phyloP scores from a whole-genome alignment of 2,888 invertebrate species.

The Spilosoma lubricipeda region DNA sequence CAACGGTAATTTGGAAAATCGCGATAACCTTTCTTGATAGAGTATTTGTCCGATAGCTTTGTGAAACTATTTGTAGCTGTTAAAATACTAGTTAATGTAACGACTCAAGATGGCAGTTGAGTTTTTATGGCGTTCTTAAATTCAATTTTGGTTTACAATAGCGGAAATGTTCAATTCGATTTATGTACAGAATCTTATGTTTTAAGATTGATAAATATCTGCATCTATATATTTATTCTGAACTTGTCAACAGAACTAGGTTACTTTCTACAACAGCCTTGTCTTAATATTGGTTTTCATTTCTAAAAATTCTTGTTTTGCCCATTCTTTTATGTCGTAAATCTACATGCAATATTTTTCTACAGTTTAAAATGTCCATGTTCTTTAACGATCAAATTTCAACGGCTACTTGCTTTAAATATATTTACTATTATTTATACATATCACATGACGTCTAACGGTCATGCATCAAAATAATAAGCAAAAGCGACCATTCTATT shows the following conservation, averaged over 20 bases:
- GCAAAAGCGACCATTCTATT: constrained; percentile 68
- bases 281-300: too few species aligned
- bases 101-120: constrained; percentile 38
- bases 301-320: not conserved
- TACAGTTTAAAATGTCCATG: not conserved
- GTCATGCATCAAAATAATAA: constrained; percentile 65
- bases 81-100: constrained; percentile 48
- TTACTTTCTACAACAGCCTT: not conserved
- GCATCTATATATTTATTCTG: constrained; percentile 14
- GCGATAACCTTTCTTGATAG: constrained; percentile 77
- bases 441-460: constrained; percentile 70
- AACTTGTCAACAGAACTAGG: not conserved
- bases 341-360: not conserved
- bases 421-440: constrained; percentile 41
- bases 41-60: constrained; percentile 63
- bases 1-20: constrained; percentile 78
- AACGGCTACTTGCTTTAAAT: constrained; percentile 30
- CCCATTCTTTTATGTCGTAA: not conserved
- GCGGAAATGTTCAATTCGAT: constrained; percentile 10
- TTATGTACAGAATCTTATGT: constrained; percentile 6
- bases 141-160: constrained; percentile 19
- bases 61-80: constrained; percentile 64
- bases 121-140: constrained; percentile 29
- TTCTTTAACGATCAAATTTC: constrained; percentile 19
- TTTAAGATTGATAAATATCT: constrained; percentile 17